Conservation (phyloP, 2,797 vertebrate genomes). For the Arrhamphus sclerolepis region DNA sequence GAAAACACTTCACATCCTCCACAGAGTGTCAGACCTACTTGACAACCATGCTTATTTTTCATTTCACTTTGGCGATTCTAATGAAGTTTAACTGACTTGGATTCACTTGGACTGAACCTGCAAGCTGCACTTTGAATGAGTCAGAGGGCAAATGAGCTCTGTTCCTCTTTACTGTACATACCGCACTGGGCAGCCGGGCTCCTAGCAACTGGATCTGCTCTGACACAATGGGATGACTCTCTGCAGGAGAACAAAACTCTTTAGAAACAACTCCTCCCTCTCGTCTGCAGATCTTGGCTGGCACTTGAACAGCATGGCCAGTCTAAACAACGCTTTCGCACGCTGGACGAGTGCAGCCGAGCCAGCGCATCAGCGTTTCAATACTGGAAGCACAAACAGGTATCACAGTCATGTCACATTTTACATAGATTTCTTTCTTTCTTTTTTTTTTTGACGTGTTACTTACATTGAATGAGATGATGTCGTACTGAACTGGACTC, state of each 20-base stretch:
- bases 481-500: constrained; percentile 22
- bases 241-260: constrained; percentile 26
- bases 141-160: constrained; percentile 12
- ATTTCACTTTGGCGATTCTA: no score
- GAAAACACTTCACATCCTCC: no score
- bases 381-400: no score
- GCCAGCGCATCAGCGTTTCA: constrained; percentile 16
- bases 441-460: no score
- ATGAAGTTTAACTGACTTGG: no score
- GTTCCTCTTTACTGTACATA: constrained; percentile 30
- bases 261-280: constrained; percentile 24
- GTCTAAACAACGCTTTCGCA: constrained; percentile 38
- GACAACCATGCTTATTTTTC: no score
- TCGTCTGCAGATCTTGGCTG: constrained; percentile 19
- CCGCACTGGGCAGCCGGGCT: constrained; percentile 12
- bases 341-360: constrained; percentile 16
- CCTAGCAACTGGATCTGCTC: constrained; percentile 53
- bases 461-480: constrained; percentile 38
- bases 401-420: background rate
- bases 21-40: no score
- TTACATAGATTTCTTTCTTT: no score
- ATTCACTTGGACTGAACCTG: no score
- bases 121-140: background rate
- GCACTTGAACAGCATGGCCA: constrained; percentile 23
- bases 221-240: constrained; percentile 49